Conservation (phyloP, 2,113 vertebrate species). For the Neoarius graeffei region DNA sequence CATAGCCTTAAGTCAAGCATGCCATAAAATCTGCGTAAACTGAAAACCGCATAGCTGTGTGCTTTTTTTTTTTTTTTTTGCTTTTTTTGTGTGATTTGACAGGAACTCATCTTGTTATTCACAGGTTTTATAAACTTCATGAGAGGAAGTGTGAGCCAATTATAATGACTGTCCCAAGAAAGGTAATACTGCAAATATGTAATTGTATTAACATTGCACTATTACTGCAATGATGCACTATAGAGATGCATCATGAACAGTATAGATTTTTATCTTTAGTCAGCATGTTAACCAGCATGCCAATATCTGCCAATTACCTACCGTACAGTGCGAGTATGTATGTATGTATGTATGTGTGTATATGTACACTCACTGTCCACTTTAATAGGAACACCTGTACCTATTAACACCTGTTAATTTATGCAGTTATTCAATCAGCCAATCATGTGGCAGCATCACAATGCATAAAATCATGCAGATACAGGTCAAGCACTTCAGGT, state of each 20-base stretch:
- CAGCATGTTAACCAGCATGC: background rate
- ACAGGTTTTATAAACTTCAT: constrained; percentile 98
- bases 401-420: background rate
- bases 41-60: too few relatives aligned
- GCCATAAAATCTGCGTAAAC: too few relatives aligned
- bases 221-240: background rate
- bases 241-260: background rate
- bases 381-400: background rate
- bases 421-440: background rate
- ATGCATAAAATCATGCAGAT: too few relatives aligned
- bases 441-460: too few relatives aligned
- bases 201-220: background rate
- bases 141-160: constrained; percentile 98
- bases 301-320: background rate
- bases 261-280: background rate
- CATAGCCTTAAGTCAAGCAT: too few relatives aligned
- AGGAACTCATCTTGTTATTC: constrained; percentile 17
- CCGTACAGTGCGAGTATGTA: background rate
- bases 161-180: constrained; percentile 98
- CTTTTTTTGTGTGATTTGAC: background rate
- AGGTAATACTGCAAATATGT: constrained; percentile 72
- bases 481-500: too few relatives aligned
- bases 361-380: background rate
- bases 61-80: too few relatives aligned
- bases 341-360: background rate